Conservation (phyloP, 2,888 invertebrate genomes). For the Idaea biselata region DNA sequence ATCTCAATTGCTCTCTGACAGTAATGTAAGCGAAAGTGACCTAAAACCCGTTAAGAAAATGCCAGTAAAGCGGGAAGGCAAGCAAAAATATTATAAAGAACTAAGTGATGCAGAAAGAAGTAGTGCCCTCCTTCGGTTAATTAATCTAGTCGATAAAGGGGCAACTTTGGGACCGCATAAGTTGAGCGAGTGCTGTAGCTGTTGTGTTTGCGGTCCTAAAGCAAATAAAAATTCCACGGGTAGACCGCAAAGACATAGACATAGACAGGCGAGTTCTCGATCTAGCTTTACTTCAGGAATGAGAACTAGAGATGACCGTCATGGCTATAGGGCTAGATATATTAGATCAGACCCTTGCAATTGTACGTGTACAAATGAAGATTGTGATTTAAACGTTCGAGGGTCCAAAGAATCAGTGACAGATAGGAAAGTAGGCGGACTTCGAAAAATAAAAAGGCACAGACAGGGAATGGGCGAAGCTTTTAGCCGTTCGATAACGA, state of each 20-base stretch:
- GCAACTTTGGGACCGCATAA: slow-evolving; percentile 33
- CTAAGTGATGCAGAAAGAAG: slow-evolving; percentile 31
- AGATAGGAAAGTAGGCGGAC: slow-evolving; percentile 14
- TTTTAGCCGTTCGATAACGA: slow-evolving; percentile 32
- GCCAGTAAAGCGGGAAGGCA: slow-evolving; percentile 12
- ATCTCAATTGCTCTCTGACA: slow-evolving; percentile 44
- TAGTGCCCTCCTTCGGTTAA: slow-evolving; percentile 39
- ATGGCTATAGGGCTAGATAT: slow-evolving; percentile 40
- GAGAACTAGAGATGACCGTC: slow-evolving; percentile 25
- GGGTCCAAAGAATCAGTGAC: slow-evolving; percentile 10
- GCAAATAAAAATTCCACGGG: slow-evolving; percentile 15
- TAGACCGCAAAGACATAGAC: slow-evolving; percentile 29
- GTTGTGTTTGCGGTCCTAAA: slow-evolving; percentile 47
- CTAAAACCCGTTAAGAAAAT: slow-evolving; percentile 22
- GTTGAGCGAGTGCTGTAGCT: slow-evolving; percentile 50
- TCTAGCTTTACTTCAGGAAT: slow-evolving; percentile 31
- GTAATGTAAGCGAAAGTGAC: slow-evolving; percentile 36
- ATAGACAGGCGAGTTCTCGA: slow-evolving; percentile 27
- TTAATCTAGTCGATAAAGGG: slow-evolving; percentile 48
- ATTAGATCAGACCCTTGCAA: slow-evolving; percentile 57
- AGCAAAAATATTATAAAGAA: slow-evolving; percentile 22
- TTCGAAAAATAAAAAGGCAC: slow-evolving; percentile 10
- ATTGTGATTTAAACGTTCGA: slow-evolving; percentile 22
- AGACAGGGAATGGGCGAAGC: slow-evolving; percentile 19
- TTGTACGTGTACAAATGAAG: slow-evolving; percentile 39